Base-by-base conservation (phyloP, 2,113 vertebrate species). In the Anguilla rostrata region DNA sequence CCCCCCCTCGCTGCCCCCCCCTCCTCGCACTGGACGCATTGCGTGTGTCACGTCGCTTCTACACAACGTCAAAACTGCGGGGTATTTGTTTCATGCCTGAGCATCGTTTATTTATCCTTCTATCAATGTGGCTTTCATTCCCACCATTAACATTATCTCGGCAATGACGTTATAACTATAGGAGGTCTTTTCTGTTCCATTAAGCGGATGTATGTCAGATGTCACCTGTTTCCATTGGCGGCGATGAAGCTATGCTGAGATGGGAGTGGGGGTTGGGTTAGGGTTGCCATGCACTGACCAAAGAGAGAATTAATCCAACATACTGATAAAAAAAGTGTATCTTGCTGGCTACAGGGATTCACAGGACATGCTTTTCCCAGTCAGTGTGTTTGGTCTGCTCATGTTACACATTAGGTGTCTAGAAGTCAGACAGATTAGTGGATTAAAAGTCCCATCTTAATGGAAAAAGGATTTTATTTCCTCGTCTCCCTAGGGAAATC, bases 341-440 rank as follows among this genome's bases (percentile, higher is more conserved):
- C 20, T 71, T 8, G 26, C 6, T 75, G 26, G n/a, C 71, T 34
- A 34, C 29, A 1, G 8, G 26, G n/a, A 75, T 29, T 75, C 71
- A 75, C 71, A 75, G 71, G 60, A 75, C 6, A 12, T 22, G 22
- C 87, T 75, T 75, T 75, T 34, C 71, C 0, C 71, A 75, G 12
- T 75, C n/a, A 34, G 71, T 75, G n/a, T 75, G 89, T 75, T 12
- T 75, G 71, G 71, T 2, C 5, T 75, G 29, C 71, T 34, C 11
- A 75, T 75, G 90, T 75, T 75, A 75, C 71, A 12, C 34, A n/a
- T 14, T 75, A n/a, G 26, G 71, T 75, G 29, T 34, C 29, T 29
- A 34, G 71, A 29, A 75, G n/a, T 26, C 71, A 89, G 90, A 92
- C 91, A 93, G 92, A 94, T 91, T 86, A 89, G 66, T 87, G 88